Percentiles rank a stretch among this genome's conserved stretches.
Evolutionary conservation across 2,113 vertebrate species (phyloP).

Genomic region (Daboia siamensis): DNA sequence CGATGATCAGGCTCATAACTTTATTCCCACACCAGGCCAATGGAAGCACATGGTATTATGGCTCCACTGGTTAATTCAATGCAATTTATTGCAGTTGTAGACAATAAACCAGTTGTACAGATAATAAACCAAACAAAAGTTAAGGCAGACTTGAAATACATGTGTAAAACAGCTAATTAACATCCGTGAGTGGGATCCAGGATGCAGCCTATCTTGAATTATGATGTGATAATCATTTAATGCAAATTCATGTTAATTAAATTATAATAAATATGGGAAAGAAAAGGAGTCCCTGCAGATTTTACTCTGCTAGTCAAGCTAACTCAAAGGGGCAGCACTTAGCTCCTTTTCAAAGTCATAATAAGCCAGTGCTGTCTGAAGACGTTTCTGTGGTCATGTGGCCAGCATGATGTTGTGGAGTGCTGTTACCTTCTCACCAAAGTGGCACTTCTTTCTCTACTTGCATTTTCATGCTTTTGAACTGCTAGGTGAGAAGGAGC

Average conservation of each 20-base stretch:
- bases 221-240: not conserved
- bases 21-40: too few species aligned
- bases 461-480: not conserved
- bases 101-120: too few species aligned
- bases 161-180: too few species aligned
- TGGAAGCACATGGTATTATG: not conserved
- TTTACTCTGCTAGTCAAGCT: not conserved
- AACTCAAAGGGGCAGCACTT: not conserved
- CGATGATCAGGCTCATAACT: too few species aligned
- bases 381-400: not conserved
- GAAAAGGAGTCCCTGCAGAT: not conserved
- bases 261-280: not conserved
- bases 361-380: not conserved
- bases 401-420: not conserved
- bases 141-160: too few species aligned
- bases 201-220: not conserved
- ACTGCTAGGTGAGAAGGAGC: not conserved
- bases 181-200: not conserved
- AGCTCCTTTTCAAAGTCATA: not conserved
- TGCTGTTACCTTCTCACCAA: not conserved
- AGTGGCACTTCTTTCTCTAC: not conserved
- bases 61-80: not conserved
- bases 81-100: too few species aligned
- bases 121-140: too few species aligned
- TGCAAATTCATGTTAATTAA: not conserved